A percentile compares a stretch with the other conserved stretches of the same genome.
Evolutionary conservation across 2,797 vertebrate species (phyloP).

Genomic region (Spinibarbus caldwelli): DNA sequence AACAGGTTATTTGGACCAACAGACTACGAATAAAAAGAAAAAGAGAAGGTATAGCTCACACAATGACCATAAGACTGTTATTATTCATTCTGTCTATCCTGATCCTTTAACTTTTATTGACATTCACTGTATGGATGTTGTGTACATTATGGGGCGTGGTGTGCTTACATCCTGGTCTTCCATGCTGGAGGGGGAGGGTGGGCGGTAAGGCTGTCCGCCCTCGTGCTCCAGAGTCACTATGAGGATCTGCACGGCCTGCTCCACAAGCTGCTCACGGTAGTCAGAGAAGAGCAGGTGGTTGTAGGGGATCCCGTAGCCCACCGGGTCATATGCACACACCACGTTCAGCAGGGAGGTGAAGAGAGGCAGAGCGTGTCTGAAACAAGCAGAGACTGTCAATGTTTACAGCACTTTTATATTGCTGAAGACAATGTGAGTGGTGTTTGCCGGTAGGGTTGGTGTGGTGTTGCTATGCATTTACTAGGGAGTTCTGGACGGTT

Average conservation of each 20-base stretch:
- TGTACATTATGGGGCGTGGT: conserved; percentile 45
- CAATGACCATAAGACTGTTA: neutral
- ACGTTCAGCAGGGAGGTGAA: conserved; percentile 97
- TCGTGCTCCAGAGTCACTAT: conserved; percentile 96
- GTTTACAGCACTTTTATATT: neutral
- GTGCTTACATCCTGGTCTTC: conserved; percentile 91
- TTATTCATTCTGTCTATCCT: neutral
- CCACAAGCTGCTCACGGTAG: conserved; percentile 95
- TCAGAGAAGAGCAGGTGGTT: conserved; percentile 98
- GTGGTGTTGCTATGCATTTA: neutral
- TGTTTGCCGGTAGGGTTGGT: neutral
- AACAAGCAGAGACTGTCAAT: neutral
- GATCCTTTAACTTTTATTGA: neutral
- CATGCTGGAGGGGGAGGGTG: conserved; percentile 87
- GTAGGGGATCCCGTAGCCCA: conserved; percentile 98
- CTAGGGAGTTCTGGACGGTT: neutral
- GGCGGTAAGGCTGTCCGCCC: conserved; percentile 78
- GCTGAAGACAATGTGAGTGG: neutral
- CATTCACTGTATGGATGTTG: conserved; percentile 6
- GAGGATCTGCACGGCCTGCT: conserved; percentile 94
- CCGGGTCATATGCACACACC: conserved; percentile 95
- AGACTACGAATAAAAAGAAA: conserved; percentile 74
- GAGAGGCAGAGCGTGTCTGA: conserved; percentile 92
- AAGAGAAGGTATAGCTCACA: neutral
- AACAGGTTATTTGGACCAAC: conserved; percentile 94